phyloP scores from a whole-genome alignment of 1,140 invertebrate species.

The Oryctes rhinoceros region DNA sequence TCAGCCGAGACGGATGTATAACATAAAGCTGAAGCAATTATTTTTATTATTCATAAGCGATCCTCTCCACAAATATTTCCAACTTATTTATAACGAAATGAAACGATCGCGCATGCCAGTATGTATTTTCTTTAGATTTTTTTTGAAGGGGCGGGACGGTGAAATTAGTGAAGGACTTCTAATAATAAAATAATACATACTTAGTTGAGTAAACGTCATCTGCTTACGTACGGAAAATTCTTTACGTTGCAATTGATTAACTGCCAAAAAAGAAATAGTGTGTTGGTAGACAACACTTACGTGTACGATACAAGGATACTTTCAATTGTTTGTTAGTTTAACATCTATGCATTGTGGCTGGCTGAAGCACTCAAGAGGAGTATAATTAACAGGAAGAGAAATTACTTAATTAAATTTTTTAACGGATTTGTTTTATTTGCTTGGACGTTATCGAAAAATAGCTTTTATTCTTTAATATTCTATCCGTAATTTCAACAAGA shows the following conservation, averaged over 20 bases:
- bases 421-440: too few species aligned
- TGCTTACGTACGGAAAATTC: background rate
- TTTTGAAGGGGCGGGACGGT: background rate
- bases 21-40: background rate
- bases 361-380: too few species aligned
- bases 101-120: background rate
- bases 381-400: too few species aligned
- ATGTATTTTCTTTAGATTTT: background rate
- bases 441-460: too few species aligned
- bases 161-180: slow-evolving; percentile 3
- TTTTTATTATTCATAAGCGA: background rate
- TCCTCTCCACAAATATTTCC: background rate
- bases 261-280: background rate
- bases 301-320: background rate
- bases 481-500: too few species aligned
- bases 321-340: too few species aligned
- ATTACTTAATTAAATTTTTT: too few species aligned
- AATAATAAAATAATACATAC: background rate
- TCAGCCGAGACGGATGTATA: background rate
- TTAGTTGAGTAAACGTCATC: background rate
- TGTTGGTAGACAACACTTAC: background rate
- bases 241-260: slow-evolving; percentile 4
- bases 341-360: too few species aligned
- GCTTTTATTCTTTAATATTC: too few species aligned
- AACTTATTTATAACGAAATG: slow-evolving; percentile 1